Conservation (phyloP, 2,797 vertebrate species). For the Myotis myotis region DNA sequence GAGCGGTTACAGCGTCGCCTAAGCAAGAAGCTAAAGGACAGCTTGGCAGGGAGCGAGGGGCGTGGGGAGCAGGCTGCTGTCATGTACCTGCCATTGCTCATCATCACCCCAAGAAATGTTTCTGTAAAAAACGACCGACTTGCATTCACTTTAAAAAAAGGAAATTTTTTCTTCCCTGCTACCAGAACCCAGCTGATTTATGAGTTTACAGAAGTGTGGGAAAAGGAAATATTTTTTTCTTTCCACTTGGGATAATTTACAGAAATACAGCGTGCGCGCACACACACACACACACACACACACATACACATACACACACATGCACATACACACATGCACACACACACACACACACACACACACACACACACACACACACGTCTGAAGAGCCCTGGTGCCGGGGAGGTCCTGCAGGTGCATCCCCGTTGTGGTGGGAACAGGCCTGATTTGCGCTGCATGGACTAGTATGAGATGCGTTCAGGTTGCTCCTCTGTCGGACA, state of each 20-base stretch:
- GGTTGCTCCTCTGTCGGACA: neutral
- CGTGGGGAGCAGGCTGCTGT: neutral
- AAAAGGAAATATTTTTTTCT: neutral
- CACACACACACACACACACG: neutral
- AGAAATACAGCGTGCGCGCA: neutral
- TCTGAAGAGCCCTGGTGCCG: neutral
- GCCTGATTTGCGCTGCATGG: neutral
- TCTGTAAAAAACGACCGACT: neutral
- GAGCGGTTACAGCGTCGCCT: neutral
- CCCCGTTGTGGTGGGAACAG: neutral
- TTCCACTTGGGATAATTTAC: neutral
- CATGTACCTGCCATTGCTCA: neutral
- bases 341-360: rapidly evolving
- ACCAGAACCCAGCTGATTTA: neutral
- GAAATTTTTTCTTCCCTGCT: neutral
- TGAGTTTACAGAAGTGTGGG: neutral
- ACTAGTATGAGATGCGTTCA: neutral
- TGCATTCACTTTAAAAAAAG: neutral
- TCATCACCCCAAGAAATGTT: neutral
- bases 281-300: rapidly evolving
- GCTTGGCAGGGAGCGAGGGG: neutral
- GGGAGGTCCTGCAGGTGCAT: neutral
- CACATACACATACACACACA: rapidly evolving
- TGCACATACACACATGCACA: neutral
- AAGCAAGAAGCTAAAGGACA: neutral